A percentile compares a stretch with the other conserved stretches of the same genome.
phyloP scores from a whole-genome alignment of 2,113 vertebrate genomes.

The Spilogale gracilis region DNA sequence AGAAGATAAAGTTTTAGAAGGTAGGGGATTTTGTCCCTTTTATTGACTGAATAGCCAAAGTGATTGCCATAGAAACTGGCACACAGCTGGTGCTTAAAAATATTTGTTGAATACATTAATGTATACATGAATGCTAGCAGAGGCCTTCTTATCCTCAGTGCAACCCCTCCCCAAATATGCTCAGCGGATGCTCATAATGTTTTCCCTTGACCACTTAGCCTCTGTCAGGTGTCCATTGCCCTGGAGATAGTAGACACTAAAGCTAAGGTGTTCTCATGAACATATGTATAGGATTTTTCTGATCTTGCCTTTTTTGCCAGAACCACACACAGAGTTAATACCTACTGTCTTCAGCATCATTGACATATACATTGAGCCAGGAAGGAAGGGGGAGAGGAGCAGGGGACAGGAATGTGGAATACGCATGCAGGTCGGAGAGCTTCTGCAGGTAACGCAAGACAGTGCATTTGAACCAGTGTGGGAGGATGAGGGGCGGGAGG shows the following conservation, averaged over 20 bases:
- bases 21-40: background rate
- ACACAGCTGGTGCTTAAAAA: background rate
- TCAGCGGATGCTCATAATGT: background rate
- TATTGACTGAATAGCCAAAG: background rate
- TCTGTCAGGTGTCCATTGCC: background rate
- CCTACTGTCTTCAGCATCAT: background rate
- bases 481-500: background rate
- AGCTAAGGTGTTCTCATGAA: background rate
- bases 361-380: background rate
- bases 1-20: background rate
- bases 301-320: background rate
- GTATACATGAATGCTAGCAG: background rate
- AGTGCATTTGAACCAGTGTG: fast-evolving
- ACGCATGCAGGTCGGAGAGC: background rate
- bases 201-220: background rate
- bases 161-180: background rate
- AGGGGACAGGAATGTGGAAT: background rate
- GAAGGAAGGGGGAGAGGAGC: background rate
- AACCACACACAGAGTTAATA: background rate
- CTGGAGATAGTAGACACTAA: background rate
- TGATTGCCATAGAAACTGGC: background rate
- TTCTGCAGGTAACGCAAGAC: fast-evolving
- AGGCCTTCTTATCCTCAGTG: background rate
- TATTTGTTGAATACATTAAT: background rate
- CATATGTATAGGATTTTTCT: background rate